phyloP scores from a whole-genome alignment of 2,797 vertebrate genomes.

The Coranthus polyacanthus region DNA sequence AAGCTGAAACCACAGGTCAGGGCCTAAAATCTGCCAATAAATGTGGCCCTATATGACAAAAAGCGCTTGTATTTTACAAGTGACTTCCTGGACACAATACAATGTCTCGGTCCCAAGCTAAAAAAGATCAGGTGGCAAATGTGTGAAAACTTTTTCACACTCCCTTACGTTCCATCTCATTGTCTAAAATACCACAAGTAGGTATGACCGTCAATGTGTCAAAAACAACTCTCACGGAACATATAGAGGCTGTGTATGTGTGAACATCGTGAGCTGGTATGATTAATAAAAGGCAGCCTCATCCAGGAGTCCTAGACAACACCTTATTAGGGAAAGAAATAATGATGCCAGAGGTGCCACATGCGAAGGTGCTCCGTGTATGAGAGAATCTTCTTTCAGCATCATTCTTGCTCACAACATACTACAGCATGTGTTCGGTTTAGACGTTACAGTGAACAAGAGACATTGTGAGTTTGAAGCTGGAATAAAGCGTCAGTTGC shows the following conservation, averaged over 20 bases:
- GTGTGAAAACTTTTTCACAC: conserved; percentile 8
- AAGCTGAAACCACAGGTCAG: conserved; percentile 25
- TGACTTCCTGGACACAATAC: conserved; percentile 15
- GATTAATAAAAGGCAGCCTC: conserved; percentile 34
- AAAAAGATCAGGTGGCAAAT: background rate
- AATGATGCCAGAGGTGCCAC: conserved; percentile 53
- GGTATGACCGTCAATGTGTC: conserved; percentile 27
- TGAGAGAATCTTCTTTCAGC: conserved; percentile 19
- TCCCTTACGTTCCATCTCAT: conserved; percentile 1
- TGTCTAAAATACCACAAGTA: conserved; percentile 20
- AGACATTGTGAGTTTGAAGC: background rate
- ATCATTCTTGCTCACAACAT: conserved; percentile 11
- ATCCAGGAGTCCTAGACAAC: conserved; percentile 35
- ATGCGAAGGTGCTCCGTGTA: conserved; percentile 10
- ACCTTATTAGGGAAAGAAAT: conserved; percentile 56
- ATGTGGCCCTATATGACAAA: conserved; percentile 31
- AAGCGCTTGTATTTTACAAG: conserved; percentile 32
- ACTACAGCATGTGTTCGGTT: background rate
- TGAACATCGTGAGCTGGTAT: conserved; percentile 2
- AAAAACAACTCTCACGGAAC: conserved; percentile 23
- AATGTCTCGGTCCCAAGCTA: background rate
- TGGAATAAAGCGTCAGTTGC: conserved; percentile 3
- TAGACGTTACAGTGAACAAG: conserved; percentile 23
- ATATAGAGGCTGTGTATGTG: conserved; percentile 6
- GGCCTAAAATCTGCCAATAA: conserved; percentile 43